Evolutionary conservation across 2,113 vertebrate species (phyloP).

Genomic region (Amblyornis subalaris): DNA sequence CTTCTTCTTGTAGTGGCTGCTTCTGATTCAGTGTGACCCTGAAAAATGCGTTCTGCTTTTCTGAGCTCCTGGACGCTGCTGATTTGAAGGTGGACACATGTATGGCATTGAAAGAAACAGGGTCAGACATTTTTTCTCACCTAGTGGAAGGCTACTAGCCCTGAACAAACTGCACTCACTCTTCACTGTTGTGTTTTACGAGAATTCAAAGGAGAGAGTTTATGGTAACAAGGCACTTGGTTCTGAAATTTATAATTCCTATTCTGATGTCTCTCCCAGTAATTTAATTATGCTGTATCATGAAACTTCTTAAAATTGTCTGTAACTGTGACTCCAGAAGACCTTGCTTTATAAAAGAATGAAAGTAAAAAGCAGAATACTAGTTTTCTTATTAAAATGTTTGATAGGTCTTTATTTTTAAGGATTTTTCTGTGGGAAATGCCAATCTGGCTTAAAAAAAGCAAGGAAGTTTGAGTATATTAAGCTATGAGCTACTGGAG

Average conservation of each 20-base stretch:
- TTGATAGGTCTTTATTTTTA: background rate
- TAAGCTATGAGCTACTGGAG: background rate
- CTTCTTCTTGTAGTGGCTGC: background rate
- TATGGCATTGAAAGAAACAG: background rate
- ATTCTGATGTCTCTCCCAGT: background rate
- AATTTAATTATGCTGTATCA: background rate
- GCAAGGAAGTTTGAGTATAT: background rate
- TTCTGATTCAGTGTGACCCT: background rate
- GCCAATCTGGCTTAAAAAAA: background rate
- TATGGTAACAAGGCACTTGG: background rate
- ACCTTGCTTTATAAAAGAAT: background rate
- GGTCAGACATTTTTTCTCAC: background rate
- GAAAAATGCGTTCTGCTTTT: background rate
- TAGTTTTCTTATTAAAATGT: background rate
- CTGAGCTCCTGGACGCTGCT: background rate
- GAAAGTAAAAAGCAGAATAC: background rate
- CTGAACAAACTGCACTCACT: background rate
- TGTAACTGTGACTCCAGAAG: background rate
- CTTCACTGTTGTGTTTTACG: background rate
- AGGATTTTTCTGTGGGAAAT: background rate
- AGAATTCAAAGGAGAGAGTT: background rate
- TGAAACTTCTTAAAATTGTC: background rate
- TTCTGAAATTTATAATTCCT: background rate
- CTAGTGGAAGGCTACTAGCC: background rate
- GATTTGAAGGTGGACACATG: background rate